A percentile compares a stretch with the other conserved stretches of the same genome.
Conservation (phyloP, 2,113 vertebrate genomes). For the Ondatra zibethicus region DNA sequence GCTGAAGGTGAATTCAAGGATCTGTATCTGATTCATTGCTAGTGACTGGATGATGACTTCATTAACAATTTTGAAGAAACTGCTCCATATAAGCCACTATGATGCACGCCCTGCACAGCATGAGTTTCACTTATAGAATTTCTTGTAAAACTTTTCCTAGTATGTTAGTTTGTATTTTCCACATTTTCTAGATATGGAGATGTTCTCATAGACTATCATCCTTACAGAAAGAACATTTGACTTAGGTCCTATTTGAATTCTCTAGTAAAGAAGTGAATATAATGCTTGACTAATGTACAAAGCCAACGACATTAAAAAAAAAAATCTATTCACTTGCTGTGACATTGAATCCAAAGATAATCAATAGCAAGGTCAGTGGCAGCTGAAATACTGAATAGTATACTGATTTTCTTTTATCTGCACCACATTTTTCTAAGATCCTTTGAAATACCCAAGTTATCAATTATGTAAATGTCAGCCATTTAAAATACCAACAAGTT, state of each 20-base stretch:
- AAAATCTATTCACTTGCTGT: slow-evolving; percentile 58
- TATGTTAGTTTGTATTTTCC: slow-evolving; percentile 7
- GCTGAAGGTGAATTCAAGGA: slow-evolving; percentile 39
- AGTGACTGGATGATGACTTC: slow-evolving; percentile 50
- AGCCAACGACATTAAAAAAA: slow-evolving; percentile 58
- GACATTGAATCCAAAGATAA: slow-evolving; percentile 64
- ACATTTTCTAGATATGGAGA: slow-evolving; percentile 37
- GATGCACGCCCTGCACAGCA: background rate
- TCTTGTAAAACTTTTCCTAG: background rate
- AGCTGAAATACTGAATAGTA: slow-evolving; percentile 59
- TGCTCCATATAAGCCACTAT: background rate
- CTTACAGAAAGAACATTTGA: slow-evolving; percentile 39
- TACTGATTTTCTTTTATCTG: slow-evolving; percentile 61
- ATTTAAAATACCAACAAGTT: slow-evolving; percentile 64
- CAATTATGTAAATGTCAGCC: slow-evolving; percentile 62
- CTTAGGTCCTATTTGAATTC: background rate
- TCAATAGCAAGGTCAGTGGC: slow-evolving; percentile 48
- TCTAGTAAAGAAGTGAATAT: slow-evolving; percentile 37
- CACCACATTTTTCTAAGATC: slow-evolving; percentile 48
- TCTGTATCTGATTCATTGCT: slow-evolving; percentile 44
- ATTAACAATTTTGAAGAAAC: slow-evolving; percentile 44
- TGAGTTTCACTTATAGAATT: slow-evolving; percentile 7
- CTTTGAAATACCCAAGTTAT: slow-evolving; percentile 58
- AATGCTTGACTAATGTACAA: slow-evolving; percentile 53
- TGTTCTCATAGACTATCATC: slow-evolving; percentile 35